Base-by-base conservation (phyloP, 2,113 vertebrate species). In the Cercocebus atys region DNA sequence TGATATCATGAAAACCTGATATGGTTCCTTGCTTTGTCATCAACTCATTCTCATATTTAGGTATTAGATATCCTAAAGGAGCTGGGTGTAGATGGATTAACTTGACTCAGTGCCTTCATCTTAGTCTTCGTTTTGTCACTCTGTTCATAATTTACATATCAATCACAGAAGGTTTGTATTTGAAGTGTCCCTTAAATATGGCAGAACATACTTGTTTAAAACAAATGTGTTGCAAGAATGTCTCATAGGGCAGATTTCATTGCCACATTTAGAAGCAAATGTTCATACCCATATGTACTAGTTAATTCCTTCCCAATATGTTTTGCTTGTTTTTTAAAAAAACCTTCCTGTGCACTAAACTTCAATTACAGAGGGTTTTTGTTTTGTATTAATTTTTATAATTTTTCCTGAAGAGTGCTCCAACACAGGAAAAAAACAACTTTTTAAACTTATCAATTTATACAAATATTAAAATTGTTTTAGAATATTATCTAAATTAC, bases 241-340 rank as follows among this genome's bases (percentile, higher is more conserved):
- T 50, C 78, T 90, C 68, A 88, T 75, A 88, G 47, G 91, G 47
- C 50, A 95, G 83, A 68, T 81, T 85, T 94, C 50, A 85, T n/a
- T 92, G 78, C 40, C 78, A 61, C 30, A 94, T 59, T 93, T 88
- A 92, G 64, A 92, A 92, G 61, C 25, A 89, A 96, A 81, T 85
- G 79, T 27, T 88, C n/a, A 83, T 82, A 86, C 64, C 30, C n/a
- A 55, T 93, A 76, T 93, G 47, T 55, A 83, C 25, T 90, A 13
- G 25, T 78, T 93, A 90, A 90, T 66, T 94, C 27, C 43, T 90
- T 95, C 59, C 47, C n/a, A 86, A 11, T 92, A 76, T 78, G 10
- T 89, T 68, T 88, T 89, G 43, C 76, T 13, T 81, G 22, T 92
- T 47, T 68, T 64, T 32, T 66, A 2, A 40, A 72, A 87, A 83